These are phyloP conservation scores for Nothoprocta perdicaria DNA, from an alignment of 2,113 vertebrate species.

Conservation along the genomic window DNA sequence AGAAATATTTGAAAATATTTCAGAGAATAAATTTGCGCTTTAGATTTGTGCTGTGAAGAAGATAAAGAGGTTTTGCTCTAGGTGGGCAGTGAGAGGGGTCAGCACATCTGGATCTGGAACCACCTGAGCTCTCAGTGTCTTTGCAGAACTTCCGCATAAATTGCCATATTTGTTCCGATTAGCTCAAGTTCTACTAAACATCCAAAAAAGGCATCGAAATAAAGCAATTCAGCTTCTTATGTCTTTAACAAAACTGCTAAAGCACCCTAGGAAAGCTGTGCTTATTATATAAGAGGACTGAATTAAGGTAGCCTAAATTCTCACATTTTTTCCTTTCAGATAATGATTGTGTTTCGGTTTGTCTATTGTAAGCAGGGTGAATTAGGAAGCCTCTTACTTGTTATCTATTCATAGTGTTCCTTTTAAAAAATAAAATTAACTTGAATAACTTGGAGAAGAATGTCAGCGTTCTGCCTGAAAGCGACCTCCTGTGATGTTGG, in stretches of 20 bases:
- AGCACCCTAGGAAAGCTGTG: background rate
- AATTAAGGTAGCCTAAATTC: background rate
- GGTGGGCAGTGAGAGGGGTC: accelerated
- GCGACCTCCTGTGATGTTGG: background rate
- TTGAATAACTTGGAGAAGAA: background rate
- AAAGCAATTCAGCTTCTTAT: background rate
- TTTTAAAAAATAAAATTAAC: background rate
- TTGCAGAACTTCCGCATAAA: background rate
- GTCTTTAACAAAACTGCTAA: background rate
- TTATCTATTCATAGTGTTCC: background rate
- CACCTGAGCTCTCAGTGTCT: background rate
- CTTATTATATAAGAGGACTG: accelerated
- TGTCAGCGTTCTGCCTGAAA: background rate
- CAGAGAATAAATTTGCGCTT: background rate
- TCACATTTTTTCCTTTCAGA: background rate
- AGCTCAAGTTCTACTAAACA: background rate
- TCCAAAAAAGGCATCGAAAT: no score
- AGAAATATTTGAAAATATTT: background rate
- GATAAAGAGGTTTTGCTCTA: background rate
- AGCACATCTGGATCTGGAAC: background rate
- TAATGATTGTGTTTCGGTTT: background rate
- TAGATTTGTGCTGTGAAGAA: background rate
- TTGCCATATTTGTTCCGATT: background rate
- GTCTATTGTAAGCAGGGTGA: background rate
- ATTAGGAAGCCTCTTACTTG: background rate